phyloP scores from a whole-genome alignment of 2,888 invertebrate species.

The Eristalis intricaria region DNA sequence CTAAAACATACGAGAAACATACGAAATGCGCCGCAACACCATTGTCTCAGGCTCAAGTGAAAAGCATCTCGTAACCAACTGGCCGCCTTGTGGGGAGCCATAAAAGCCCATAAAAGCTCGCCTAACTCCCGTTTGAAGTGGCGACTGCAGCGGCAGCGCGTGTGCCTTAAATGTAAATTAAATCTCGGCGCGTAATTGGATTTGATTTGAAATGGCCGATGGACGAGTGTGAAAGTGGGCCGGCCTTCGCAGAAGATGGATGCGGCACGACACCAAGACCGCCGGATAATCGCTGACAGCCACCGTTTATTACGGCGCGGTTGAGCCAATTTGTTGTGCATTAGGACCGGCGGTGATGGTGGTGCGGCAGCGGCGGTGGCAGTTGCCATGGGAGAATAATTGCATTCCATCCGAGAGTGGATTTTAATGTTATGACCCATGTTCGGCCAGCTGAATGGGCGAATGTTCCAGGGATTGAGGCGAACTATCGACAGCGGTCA shows the following conservation, averaged over 20 bases:
- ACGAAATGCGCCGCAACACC: not conserved
- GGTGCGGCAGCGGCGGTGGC: not conserved
- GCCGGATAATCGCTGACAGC: conserved; percentile 33
- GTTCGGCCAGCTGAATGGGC: not conserved
- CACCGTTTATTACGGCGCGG: conserved; percentile 15
- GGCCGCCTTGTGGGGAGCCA: conserved; percentile 22
- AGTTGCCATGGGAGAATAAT: not conserved
- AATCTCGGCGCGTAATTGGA: conserved; percentile 26
- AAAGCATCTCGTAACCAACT: not conserved
- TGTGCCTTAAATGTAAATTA: conserved; percentile 21
- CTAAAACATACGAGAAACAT: not conserved
- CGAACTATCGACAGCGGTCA: not conserved
- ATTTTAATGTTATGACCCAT: not conserved
- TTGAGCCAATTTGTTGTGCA: conserved; percentile 18
- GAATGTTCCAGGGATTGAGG: not conserved
- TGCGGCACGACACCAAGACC: conserved; percentile 1
- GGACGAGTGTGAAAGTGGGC: not conserved
- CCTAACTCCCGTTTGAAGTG: not conserved
- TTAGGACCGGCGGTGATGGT: not conserved
- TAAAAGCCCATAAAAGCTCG: not conserved
- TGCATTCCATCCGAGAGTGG: conserved; percentile 10
- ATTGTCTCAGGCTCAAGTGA: not conserved
- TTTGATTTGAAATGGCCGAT: conserved; percentile 9
- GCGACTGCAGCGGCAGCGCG: not conserved
- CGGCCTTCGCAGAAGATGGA: not conserved